phyloP scores from a whole-genome alignment of 2,797 vertebrate species.

The Phataginus tetradactyla region DNA sequence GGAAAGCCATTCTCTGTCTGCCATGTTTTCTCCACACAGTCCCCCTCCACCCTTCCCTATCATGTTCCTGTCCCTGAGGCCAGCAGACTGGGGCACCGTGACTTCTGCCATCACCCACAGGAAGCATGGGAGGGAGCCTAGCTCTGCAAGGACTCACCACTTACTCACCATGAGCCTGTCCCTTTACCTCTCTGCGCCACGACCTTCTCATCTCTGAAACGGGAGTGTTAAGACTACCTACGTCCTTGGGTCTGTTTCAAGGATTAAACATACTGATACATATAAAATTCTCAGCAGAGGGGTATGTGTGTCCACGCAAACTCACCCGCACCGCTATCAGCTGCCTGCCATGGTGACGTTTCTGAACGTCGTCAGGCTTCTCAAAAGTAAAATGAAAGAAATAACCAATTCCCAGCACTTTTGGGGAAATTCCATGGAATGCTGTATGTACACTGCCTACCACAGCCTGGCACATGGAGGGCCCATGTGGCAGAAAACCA shows the following conservation, averaged over 20 bases:
- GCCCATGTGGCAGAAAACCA: not conserved
- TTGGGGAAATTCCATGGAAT: accelerated
- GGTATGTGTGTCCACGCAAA: accelerated
- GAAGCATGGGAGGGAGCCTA: no score
- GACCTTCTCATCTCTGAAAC: not conserved
- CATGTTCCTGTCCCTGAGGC: no score
- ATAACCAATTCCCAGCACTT: not conserved
- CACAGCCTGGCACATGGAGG: accelerated
- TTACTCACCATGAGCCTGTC: not conserved
- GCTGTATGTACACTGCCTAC: not conserved
- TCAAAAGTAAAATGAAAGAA: not conserved
- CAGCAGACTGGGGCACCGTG: no score
- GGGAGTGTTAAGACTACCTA: not conserved
- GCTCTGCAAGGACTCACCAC: not conserved
- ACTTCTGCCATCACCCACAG: no score
- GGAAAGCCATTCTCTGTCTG: no score
- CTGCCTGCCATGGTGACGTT: not conserved
- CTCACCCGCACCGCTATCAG: not conserved
- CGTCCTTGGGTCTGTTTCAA: not conserved
- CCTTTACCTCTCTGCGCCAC: not conserved
- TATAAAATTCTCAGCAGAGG: no score
- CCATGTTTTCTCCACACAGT: no score
- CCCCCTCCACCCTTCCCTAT: no score
- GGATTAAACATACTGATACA: not conserved
- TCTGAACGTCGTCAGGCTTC: not conserved